Evolutionary conservation across 2,797 vertebrate genomes (phyloP), one percentile per base, ranked within the genome.

Genomic region (Coregonus suidteri): DNA sequence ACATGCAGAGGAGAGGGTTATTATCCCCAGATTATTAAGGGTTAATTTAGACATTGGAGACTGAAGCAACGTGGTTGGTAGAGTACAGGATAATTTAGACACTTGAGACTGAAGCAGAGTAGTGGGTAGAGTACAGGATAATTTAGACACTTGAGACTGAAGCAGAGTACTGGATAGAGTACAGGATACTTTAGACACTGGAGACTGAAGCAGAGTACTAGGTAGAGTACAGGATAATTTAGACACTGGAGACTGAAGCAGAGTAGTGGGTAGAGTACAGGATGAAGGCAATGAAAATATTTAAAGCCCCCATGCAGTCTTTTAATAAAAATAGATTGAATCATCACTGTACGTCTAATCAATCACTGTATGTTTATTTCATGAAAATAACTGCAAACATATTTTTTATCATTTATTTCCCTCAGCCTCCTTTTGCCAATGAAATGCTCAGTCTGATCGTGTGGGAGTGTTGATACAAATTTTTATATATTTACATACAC

Each of bases 241-340:
- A 47, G 41, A 47, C 41, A 11, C 41, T 47, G 84, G 81, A 86
- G 85, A 86, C 87, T 65, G 71, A 86, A 81, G 79, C 81, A 76
- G 78, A 75, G 37, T 72, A n/a, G 2, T 56, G 16, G 53, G 6
- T 18, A 18, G 41, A 78, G 79, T 15, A 65, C 66, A 73, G 76
- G 18, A 59, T 15, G 76, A 84, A 86, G 83, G 75, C 56, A 56
- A n/a, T 35, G 14, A 71, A 11, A 52, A 71, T 20, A 51, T 5
- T 25, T n/a, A n/a, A 56, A 18, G 16, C 41, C 9, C 41, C 41
- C 3, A 18, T 69, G 35, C 67, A 69, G 15, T 35, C 6, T 11
- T 47, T 47, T 11, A 11, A 47, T 47, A 11, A 9, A 47, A 47
- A 11, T 47, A 13, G 41, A 9, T 11, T 47, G 11, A 47, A 47